These are phyloP conservation scores for Alfaro cultratus DNA, from an alignment of 2,797 vertebrate genomes.

Conservation along the genomic window DNA sequence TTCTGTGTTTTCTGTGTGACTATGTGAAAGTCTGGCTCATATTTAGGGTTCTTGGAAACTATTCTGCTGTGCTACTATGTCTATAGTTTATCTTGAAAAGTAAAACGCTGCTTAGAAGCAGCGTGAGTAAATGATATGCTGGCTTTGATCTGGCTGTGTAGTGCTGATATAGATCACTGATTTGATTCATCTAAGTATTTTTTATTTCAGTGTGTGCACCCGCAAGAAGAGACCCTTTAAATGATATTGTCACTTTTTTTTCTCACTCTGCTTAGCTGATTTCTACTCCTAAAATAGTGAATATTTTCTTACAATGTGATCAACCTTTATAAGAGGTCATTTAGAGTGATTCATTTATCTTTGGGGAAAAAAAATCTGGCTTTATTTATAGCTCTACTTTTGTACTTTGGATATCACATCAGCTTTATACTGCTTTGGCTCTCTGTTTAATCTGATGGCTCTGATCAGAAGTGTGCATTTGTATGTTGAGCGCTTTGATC, in stretches of 20 bases:
- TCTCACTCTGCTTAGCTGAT: neutral
- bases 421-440: neutral
- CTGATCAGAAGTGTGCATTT: neutral
- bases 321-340: neutral
- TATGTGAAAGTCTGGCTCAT: neutral
- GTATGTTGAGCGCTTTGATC: neutral
- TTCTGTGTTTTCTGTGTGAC: neutral
- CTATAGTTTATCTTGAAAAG: slow-evolving; percentile 9
- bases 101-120: neutral
- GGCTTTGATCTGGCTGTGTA: slow-evolving; percentile 32
- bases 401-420: neutral
- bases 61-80: neutral
- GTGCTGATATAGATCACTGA: slow-evolving; percentile 31
- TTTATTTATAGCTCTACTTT: slow-evolving; percentile 6
- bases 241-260: slow-evolving; percentile 5
- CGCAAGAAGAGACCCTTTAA: slow-evolving; percentile 13
- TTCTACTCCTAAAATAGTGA: neutral
- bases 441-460: neutral
- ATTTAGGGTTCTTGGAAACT: slow-evolving; percentile 14
- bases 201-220: neutral
- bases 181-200: neutral
- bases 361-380: neutral
- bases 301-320: neutral
- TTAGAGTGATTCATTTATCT: neutral
- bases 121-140: slow-evolving; percentile 8